phyloP scores from a whole-genome alignment of 2,797 vertebrate genomes.

The Typhlichthys subterraneus region DNA sequence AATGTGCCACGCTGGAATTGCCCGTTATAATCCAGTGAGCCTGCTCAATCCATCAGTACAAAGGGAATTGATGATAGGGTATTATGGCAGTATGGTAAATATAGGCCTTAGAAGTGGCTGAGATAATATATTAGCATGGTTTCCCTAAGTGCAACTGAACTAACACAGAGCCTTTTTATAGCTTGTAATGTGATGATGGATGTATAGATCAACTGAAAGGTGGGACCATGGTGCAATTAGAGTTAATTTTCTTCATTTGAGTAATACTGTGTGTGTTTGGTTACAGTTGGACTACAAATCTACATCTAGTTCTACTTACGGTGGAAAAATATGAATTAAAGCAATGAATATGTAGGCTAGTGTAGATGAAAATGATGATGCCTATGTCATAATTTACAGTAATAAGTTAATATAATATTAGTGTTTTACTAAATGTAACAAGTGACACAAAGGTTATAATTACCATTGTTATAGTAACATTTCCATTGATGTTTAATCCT shows the following conservation, averaged over 20 bases:
- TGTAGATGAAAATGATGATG: no score
- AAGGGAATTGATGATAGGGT: slow-evolving; percentile 68
- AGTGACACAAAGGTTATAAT: no score
- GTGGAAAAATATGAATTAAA: slow-evolving; percentile 14
- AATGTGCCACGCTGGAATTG: slow-evolving; percentile 45
- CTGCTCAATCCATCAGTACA: slow-evolving; percentile 53
- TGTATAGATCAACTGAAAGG: slow-evolving; percentile 53
- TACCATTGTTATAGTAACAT: no score
- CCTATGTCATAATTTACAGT: no score
- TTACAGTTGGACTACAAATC: slow-evolving; percentile 8
- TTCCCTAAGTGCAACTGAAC: slow-evolving; percentile 57
- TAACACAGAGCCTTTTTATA: slow-evolving; percentile 61
- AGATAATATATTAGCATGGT: slow-evolving; percentile 54
- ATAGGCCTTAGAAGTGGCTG: slow-evolving; percentile 59
- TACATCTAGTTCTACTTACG: no score
- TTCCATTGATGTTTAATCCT: no score
- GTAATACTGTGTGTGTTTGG: slow-evolving; percentile 52
- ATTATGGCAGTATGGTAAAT: slow-evolving; percentile 59
- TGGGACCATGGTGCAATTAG: slow-evolving; percentile 33
- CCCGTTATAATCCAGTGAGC: slow-evolving; percentile 63
- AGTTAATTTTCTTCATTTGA: slow-evolving; percentile 38
- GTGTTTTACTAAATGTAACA: no score
- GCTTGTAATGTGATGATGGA: slow-evolving; percentile 69
- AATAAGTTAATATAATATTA: no score
- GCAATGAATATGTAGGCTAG: slow-evolving; percentile 15